Base-by-base conservation (phyloP, 2,113 vertebrate species). In the Labrus mixtus region DNA sequence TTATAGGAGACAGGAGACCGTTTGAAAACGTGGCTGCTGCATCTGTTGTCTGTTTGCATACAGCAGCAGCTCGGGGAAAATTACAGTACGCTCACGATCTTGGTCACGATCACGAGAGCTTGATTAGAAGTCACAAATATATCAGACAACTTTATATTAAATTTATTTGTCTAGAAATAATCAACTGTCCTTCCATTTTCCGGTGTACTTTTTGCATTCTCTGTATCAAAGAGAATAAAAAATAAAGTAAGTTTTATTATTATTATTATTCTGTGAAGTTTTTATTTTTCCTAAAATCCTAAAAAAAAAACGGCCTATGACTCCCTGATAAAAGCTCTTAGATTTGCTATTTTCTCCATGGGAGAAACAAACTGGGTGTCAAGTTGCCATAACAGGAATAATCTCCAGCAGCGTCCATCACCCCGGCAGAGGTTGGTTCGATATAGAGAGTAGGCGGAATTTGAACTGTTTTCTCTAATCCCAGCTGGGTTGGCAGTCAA, bases 1-100 rank as follows among this genome's bases (percentile, higher is more conserved):
- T 61, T 46, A 25, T 48, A 20, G 69, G 62, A 78, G 57, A 60
- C 71, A 78, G 58, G 36, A 36, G 61, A 67, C 15, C 3, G 7
- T 37, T 54, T 50, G 54, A 41, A 17, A 48, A 8, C 16, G 17
- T 48, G 17, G 46, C 15, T 6, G 46, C 6, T 48, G 46, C 8
- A 41, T 41, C 39, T 41, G 8, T 19, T 25, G 23, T 12, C 12
- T 62, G 33, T 43, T 51, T 68, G 71, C 17, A 5, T 71, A 23
- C 12, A 25, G 59, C 3, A 16, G 68, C 62, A 29, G 37, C 62
- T 64, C 68, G 10, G 17, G 45, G 67, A 67, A 68, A 37, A 37
- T 11, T n/a, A 66, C 25, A 48, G 22, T 5, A 10, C 57, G 5
- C 6, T 13, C 68, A 59, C 8, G 2, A 19, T 41, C 33, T 53